Percentiles rank a stretch among this genome's conserved stretches.
These are phyloP conservation scores for Herpailurus yagouaroundi DNA, from an alignment of 2,113 vertebrate species.

Conservation along the genomic window DNA sequence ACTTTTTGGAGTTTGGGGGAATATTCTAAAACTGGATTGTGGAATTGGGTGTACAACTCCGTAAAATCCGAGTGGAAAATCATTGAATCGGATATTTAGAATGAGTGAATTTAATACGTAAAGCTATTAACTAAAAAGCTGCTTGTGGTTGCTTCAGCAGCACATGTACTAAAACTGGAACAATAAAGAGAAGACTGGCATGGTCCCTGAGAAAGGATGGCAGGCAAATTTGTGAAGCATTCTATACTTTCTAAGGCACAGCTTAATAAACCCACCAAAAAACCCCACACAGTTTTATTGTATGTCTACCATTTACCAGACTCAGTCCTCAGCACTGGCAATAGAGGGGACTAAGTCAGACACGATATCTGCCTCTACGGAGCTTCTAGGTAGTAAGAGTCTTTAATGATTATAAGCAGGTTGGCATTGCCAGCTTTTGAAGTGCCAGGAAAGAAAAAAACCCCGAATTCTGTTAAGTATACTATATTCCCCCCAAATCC, in stretches of 20 bases:
- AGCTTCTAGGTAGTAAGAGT: not conserved
- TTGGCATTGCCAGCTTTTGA: not conserved
- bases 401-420: not conserved
- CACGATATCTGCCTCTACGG: rapidly evolving
- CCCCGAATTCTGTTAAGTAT: not conserved
- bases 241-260: not conserved
- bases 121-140: not conserved
- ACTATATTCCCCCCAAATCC: not conserved
- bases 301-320: not conserved
- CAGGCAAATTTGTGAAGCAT: not conserved
- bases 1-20: not conserved
- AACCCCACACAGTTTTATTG: not conserved
- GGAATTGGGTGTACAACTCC: not conserved
- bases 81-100: not conserved
- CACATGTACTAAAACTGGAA: not conserved
- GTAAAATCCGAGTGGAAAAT: not conserved
- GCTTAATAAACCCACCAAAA: not conserved
- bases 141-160: not conserved
- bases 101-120: not conserved
- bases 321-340: not conserved
- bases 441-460: not conserved
- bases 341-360: not conserved
- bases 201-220: not conserved
- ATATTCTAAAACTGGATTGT: not conserved
- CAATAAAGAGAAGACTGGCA: not conserved